Percentiles rank a stretch among this genome's conserved stretches.
Conservation (phyloP, 2,113 vertebrate genomes). For the Ursus arctos region DNA sequence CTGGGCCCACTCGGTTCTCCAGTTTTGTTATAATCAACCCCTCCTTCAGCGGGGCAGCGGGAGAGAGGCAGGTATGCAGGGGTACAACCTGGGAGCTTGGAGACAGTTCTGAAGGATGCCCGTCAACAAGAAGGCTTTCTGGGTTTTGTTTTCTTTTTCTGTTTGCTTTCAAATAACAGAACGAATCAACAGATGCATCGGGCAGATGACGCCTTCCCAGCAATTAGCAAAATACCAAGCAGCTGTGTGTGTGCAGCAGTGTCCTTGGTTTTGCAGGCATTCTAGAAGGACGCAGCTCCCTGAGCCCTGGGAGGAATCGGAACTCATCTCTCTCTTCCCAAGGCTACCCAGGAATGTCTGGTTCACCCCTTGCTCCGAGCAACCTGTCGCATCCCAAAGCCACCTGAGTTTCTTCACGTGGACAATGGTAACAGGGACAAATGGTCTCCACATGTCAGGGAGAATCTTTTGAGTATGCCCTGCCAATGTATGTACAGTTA, state of each 20-base stretch:
- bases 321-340: background rate
- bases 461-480: background rate
- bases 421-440: background rate
- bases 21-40: background rate
- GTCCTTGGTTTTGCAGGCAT: background rate
- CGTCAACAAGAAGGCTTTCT: background rate
- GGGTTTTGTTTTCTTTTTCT: slow-evolving; percentile 53
- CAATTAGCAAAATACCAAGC: background rate
- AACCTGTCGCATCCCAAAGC: background rate
- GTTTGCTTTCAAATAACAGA: slow-evolving; percentile 78
- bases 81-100: rapidly evolving
- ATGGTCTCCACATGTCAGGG: background rate
- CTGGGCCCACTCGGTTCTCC: rapidly evolving
- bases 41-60: rapidly evolving
- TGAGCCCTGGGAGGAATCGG: rapidly evolving
- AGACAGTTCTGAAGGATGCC: background rate
- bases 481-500: too few species aligned
- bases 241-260: background rate
- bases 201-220: background rate
- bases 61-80: background rate
- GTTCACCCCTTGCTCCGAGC: background rate
- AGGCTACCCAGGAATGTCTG: background rate
- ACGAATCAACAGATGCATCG: slow-evolving; percentile 19
- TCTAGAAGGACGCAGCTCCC: background rate
- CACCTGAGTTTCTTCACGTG: background rate